Conservation (phyloP, 1,140 invertebrate genomes). For the Plodia interpunctella region DNA sequence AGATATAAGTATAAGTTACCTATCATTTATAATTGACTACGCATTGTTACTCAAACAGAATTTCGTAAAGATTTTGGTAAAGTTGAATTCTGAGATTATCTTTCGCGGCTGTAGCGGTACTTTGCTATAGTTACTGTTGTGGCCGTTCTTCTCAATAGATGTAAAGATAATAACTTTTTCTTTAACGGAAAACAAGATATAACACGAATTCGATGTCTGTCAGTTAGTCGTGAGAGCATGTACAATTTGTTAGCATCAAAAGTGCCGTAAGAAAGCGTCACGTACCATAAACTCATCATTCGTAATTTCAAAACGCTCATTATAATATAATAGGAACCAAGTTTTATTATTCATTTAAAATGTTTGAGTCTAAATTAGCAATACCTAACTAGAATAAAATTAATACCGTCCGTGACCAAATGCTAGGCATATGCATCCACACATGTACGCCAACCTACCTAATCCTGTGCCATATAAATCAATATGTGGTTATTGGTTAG, state of each 20-base stretch:
- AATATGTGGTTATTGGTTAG: no score
- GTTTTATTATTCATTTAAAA: no score
- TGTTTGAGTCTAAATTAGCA: no score
- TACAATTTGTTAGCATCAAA: slow-evolving; percentile 20
- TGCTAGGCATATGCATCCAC: no score
- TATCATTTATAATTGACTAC: slow-evolving; percentile 38
- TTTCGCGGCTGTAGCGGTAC: slow-evolving; percentile 20
- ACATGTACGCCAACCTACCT: no score
- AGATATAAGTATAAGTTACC: slow-evolving; percentile 25
- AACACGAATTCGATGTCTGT: not conserved
- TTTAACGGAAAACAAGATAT: slow-evolving; percentile 3
- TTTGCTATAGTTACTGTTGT: slow-evolving; percentile 2
- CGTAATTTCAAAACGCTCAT: slow-evolving; percentile 20
- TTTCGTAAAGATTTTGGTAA: slow-evolving; percentile 16
- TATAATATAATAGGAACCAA: not conserved
- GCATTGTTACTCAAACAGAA: slow-evolving; percentile 35
- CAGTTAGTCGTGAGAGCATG: not conserved
- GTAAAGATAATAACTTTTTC: not conserved
- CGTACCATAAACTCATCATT: slow-evolving; percentile 38
- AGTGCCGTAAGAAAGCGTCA: slow-evolving; percentile 37
- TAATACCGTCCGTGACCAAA: no score
- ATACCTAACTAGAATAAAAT: no score
- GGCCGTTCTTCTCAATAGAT: slow-evolving; percentile 7
- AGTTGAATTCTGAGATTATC: slow-evolving; percentile 15
- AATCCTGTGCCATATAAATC: no score